Evolutionary conservation across 2,888 invertebrate species (phyloP), one percentile per base, ranked within the genome.

Genomic region (Sipunculus nudus): DNA sequence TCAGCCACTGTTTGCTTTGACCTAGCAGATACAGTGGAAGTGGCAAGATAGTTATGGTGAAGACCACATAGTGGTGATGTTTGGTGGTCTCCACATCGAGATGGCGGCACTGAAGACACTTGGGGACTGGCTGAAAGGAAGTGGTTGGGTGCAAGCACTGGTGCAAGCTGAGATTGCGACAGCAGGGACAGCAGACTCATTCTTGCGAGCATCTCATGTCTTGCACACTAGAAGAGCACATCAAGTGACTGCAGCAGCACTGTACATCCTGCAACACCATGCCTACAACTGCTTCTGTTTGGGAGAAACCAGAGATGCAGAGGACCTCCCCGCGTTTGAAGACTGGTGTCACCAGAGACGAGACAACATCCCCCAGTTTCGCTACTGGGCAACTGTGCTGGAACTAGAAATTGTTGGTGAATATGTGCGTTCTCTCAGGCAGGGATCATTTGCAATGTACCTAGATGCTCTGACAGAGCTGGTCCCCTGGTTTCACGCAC

Each of bases 71-170:
- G 59, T 75, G 19, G 56, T 75, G 8, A 65, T 75, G 65, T 60
- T 76, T 48, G 75, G 74, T 8, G 75, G 74, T 28, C 61, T 76
- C 32, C 74, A 77, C 54, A 73, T 68, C 46, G 74, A 76, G 46
- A 71, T 73, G 62, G 73, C 72, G n/a, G 55, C 64, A 13, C 48
- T 71, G 46, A 71, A 63, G 47, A 53, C 64, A 1, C 23, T 74
- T 21, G 75, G 73, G 13, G 59, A 59, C 35, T 62, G 56, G 48
- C 43, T 75, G 13, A 48, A 68, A 28, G 67, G 61, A 21, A 70
- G 68, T 59, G 75, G 74, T 6, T 78, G 75, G 76, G 68, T 66
- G 31, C 16, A 31, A 6, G 63, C 62, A 4, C 21, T 75, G 6
- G 55, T 46, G 25, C 48, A 68, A 38, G 70, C 77, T n/a, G 65